phyloP scores from a whole-genome alignment of 2,888 invertebrate genomes.

The Drosophila suboccidentalis region DNA sequence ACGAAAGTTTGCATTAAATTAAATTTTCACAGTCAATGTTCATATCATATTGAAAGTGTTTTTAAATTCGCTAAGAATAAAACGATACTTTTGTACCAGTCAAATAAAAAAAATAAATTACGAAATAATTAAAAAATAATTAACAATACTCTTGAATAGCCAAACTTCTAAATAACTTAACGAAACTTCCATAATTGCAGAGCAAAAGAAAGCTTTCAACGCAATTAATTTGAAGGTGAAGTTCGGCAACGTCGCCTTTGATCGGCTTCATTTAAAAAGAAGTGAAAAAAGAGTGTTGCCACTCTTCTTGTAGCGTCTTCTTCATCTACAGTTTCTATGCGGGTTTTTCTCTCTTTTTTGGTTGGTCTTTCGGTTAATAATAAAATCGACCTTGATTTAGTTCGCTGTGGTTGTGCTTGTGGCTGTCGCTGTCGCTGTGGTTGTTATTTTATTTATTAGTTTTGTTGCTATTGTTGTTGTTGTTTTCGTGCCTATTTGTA shows the following conservation, averaged over 20 bases:
- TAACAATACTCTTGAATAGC: no score
- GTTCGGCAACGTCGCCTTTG: slow-evolving; percentile 1
- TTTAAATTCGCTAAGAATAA: no score
- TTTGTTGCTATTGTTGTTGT: slow-evolving; percentile 29
- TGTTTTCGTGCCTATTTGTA: slow-evolving; percentile 66
- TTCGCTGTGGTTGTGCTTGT: slow-evolving; percentile 41
- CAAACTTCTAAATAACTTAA: not conserved
- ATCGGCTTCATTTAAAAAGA: not conserved
- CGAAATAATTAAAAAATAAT: no score
- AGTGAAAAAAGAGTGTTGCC: slow-evolving; percentile 7
- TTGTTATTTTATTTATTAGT: slow-evolving; percentile 35
- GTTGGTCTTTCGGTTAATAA: slow-evolving; percentile 67
- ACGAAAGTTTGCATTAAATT: no score
- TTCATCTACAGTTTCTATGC: slow-evolving; percentile 17
- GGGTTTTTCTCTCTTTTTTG: slow-evolving; percentile 35
- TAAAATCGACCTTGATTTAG: slow-evolving; percentile 80
- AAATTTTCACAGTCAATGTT: no score
- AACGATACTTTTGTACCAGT: no score
- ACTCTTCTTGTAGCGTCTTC: slow-evolving; percentile 13
- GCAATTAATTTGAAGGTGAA: not conserved
- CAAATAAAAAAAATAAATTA: no score
- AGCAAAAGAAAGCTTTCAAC: not conserved
- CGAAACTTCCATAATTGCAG: not conserved
- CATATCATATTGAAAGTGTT: no score
- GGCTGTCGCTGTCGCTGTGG: slow-evolving; percentile 11